A percentile compares a stretch with the other conserved stretches of the same genome.
These are phyloP conservation scores for Panzeria rudis DNA, from an alignment of 2,888 invertebrate genomes.

Conservation along the genomic window DNA sequence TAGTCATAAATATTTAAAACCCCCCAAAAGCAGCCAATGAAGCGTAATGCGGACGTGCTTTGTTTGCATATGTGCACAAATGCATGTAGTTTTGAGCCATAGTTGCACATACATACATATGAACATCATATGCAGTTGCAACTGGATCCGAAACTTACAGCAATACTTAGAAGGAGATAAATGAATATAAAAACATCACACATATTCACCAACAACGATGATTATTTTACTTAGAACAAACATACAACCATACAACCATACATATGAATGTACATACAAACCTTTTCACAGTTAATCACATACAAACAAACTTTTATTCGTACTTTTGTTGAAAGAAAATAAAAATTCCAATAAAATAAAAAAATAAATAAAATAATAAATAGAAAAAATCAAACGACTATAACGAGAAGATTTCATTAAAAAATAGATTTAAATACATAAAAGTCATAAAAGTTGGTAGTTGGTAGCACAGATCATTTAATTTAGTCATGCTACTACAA, in stretches of 20 bases:
- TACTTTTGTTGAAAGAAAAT: neutral
- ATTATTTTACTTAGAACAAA: slow-evolving; percentile 37
- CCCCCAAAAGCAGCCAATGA: slow-evolving; percentile 69
- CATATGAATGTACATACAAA: neutral
- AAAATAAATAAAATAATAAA: slow-evolving; percentile 23
- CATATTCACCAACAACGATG: slow-evolving; percentile 1
- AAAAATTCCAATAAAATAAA: slow-evolving; percentile 26
- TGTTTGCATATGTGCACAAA: slow-evolving; percentile 41
- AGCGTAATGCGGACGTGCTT: slow-evolving; percentile 65
- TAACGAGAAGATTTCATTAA: slow-evolving; percentile 31
- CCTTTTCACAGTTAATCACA: slow-evolving; percentile 1
- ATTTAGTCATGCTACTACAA: neutral
- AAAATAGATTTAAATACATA: slow-evolving; percentile 21
- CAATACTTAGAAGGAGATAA: slow-evolving; percentile 16
- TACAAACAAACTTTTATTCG: neutral
- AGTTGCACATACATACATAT: neutral
- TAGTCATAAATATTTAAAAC: slow-evolving; percentile 56
- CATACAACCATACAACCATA: neutral
- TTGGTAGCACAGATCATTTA: slow-evolving; percentile 35
- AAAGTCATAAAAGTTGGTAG: neutral
- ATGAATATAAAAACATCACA: neutral
- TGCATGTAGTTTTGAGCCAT: neutral
- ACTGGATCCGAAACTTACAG: slow-evolving; percentile 7
- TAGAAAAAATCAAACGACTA: slow-evolving; percentile 18
- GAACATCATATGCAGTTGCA: slow-evolving; percentile 1